Percentiles rank a stretch among this genome's conserved stretches.
Evolutionary conservation across 1,140 invertebrate genomes (phyloP).

Genomic region (Trachymyrmex septentrionalis): DNA sequence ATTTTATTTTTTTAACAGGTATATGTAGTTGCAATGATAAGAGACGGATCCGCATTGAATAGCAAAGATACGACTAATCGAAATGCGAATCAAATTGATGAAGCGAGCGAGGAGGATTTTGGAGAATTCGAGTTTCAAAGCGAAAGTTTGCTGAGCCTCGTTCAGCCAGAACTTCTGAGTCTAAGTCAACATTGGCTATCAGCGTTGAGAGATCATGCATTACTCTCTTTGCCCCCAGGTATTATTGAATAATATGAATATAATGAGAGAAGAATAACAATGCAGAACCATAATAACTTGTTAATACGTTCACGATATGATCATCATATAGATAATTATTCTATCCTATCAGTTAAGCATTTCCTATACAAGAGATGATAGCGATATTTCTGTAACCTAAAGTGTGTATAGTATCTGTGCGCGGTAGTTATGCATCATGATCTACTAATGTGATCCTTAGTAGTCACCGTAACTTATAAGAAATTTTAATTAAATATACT

Average conservation of each 20-base stretch:
- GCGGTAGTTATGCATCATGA: too few relatives aligned
- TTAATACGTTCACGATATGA: not conserved
- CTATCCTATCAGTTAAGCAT: too few relatives aligned
- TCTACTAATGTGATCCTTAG: too few relatives aligned
- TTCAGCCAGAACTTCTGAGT: constrained; percentile 96
- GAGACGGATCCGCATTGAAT: constrained; percentile 90
- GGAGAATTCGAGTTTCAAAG: constrained; percentile 91
- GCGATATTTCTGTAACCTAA: too few relatives aligned
- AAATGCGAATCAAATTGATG: constrained; percentile 82
- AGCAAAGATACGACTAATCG: constrained; percentile 83
- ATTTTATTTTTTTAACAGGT: constrained; percentile 87
- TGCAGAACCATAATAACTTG: not conserved
- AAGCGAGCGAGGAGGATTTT: constrained; percentile 89
- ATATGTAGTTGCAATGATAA: constrained; percentile 97
- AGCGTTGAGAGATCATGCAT: constrained; percentile 97
- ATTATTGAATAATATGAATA: constrained; percentile 67
- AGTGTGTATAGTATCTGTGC: too few relatives aligned
- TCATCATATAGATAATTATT: too few relatives aligned
- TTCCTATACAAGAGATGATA: too few relatives aligned
- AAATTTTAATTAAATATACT: too few relatives aligned
- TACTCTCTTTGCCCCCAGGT: constrained; percentile 96
- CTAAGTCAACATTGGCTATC: constrained; percentile 98
- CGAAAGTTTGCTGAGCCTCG: constrained; percentile 95
- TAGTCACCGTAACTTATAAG: too few relatives aligned
- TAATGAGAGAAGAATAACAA: not conserved